These are phyloP conservation scores for Agapostemon virescens DNA, from an alignment of 2,888 invertebrate genomes.

Conservation along the genomic window DNA sequence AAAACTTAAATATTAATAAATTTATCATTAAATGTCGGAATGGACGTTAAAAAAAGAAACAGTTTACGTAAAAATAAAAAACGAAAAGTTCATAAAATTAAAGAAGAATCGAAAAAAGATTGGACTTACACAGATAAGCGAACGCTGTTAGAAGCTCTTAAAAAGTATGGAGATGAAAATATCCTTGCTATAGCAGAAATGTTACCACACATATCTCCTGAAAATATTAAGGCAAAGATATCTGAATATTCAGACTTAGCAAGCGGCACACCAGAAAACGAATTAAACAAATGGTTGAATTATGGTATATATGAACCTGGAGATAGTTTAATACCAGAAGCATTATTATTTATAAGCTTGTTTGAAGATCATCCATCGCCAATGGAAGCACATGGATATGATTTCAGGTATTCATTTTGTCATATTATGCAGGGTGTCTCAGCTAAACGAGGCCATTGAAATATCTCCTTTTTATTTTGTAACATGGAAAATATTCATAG, in stretches of 20 bases:
- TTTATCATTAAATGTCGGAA: slow-evolving; percentile 5
- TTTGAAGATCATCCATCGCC: slow-evolving; percentile 73
- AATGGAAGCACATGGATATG: slow-evolving; percentile 21
- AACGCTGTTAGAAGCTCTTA: slow-evolving; percentile 69
- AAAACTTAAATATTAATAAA: neutral
- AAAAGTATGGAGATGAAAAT: slow-evolving; percentile 70
- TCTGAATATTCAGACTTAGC: slow-evolving; percentile 66
- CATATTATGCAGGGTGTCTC: neutral
- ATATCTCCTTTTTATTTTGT: too few species aligned
- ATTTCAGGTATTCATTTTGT: slow-evolving; percentile 54
- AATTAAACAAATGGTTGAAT: slow-evolving; percentile 68
- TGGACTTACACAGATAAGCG: slow-evolving; percentile 66
- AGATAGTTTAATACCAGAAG: slow-evolving; percentile 68
- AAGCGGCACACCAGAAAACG: slow-evolving; percentile 39
- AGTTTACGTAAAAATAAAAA: neutral
- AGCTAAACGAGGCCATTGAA: too few species aligned
- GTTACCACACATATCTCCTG: slow-evolving; percentile 66
- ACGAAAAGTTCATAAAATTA: neutral
- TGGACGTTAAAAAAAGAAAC: slow-evolving; percentile 12
- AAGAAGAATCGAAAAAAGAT: neutral
- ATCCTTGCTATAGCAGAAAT: slow-evolving; percentile 63
- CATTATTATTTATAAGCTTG: slow-evolving; percentile 71
- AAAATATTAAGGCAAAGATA: slow-evolving; percentile 68
- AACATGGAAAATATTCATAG: too few species aligned
- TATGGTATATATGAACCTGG: slow-evolving; percentile 65